Conservation (phyloP, 2,888 invertebrate genomes). For the Nephrotoma flavescens region DNA sequence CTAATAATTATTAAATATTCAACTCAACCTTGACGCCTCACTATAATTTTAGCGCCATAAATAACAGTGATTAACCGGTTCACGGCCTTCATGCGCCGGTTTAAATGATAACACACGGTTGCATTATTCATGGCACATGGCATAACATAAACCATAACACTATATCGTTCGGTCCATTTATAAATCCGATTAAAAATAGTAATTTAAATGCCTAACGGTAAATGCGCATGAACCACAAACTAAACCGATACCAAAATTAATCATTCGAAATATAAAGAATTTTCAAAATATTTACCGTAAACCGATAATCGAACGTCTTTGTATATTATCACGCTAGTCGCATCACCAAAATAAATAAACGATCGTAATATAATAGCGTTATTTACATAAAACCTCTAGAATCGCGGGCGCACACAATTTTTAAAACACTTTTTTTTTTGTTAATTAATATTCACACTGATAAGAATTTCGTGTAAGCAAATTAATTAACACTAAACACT, state of each 20-base stretch:
- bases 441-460: neutral
- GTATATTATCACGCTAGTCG: neutral
- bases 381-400: no score
- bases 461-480: constrained; percentile 2
- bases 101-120: no score
- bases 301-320: neutral
- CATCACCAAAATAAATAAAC: neutral
- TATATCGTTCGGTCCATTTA: no score
- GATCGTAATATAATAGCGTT: neutral
- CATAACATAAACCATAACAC: no score
- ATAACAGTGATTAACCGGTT: no score
- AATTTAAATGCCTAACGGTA: neutral
- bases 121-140: no score
- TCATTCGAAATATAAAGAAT: neutral
- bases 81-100: no score
- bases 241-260: neutral
- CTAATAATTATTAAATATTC: no score
- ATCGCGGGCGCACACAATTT: neutral
- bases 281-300: neutral
- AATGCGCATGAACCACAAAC: neutral
- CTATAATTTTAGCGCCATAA: no score
- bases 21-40: no score
- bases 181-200: no score
- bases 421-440: neutral
- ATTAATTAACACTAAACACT: neutral